Percentiles rank a stretch among this genome's conserved stretches.
Evolutionary conservation across 2,888 invertebrate species (phyloP).

Genomic region (Drosophila paucipuncta): DNA sequence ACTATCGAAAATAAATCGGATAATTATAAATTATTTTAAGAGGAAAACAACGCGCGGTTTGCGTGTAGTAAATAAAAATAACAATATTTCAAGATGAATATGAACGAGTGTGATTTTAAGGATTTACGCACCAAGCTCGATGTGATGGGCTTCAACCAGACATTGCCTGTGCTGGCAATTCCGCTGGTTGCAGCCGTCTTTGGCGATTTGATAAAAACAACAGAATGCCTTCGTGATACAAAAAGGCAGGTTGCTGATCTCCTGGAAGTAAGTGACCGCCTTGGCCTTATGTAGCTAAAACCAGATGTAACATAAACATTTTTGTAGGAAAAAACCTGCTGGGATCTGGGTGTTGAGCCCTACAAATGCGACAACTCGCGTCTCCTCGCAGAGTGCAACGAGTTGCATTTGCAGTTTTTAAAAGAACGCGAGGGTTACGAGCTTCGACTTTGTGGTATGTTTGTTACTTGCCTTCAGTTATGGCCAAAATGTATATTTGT

Average conservation of each 20-base stretch:
- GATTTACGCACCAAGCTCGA: constrained; percentile 89
- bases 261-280: constrained; percentile 86
- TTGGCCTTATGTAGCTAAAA: background rate
- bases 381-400: constrained; percentile 91
- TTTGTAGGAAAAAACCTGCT: constrained; percentile 89
- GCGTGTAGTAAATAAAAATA: constrained; percentile 17
- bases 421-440: constrained; percentile 89
- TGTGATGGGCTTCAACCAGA: constrained; percentile 92
- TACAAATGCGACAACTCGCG: constrained; percentile 93
- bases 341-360: constrained; percentile 91
- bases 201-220: constrained; percentile 94
- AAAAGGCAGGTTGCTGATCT: constrained; percentile 91
- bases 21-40: constrained; percentile 20
- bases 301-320: background rate
- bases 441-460: constrained; percentile 86
- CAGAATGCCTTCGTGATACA: constrained; percentile 93
- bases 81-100: constrained; percentile 35
- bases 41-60: constrained; percentile 44
- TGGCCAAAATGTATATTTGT: constrained; percentile 18
- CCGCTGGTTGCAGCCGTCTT: constrained; percentile 92
- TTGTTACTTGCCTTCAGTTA: background rate
- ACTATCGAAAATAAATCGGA: constrained; percentile 33
- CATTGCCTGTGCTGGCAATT: constrained; percentile 91
- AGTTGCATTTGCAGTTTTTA: constrained; percentile 89
- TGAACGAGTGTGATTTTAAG: constrained; percentile 80